Conservation (phyloP, 2,888 invertebrate species). For the Andrena praecox region DNA sequence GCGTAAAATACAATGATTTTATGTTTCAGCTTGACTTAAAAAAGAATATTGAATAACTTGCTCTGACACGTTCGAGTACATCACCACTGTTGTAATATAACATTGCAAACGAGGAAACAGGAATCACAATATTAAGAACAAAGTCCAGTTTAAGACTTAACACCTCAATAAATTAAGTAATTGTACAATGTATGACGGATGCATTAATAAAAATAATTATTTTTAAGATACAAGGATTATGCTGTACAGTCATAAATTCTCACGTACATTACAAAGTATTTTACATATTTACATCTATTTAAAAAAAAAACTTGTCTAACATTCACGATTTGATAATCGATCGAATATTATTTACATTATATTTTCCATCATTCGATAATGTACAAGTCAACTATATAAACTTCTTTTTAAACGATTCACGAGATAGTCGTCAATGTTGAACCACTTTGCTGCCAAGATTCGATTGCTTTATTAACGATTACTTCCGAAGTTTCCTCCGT, state of each 20-base stretch:
- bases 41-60: conserved; percentile 57
- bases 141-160: conserved; percentile 72
- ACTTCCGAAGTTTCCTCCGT: conserved; percentile 93
- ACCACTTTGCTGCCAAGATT: conserved; percentile 94
- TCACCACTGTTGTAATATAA: conserved; percentile 67
- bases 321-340: background rate
- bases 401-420: conserved; percentile 65
- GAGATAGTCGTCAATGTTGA: conserved; percentile 84
- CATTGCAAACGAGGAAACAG: conserved; percentile 56
- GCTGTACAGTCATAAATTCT: conserved; percentile 25
- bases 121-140: conserved; percentile 64
- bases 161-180: conserved; percentile 75
- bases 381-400: background rate
- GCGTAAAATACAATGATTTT: conserved; percentile 51
- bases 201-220: conserved; percentile 84
- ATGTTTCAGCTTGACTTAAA: conserved; percentile 56
- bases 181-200: conserved; percentile 81
- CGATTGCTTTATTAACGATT: conserved; percentile 94
- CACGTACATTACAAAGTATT: conserved; percentile 3
- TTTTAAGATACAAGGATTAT: conserved; percentile 81
- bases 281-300: conserved; percentile 25
- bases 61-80: conserved; percentile 62
- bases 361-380: background rate
- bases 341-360: conserved; percentile 7
- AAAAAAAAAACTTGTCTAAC: background rate